Percentiles rank a stretch among this genome's conserved stretches.
Conservation (phyloP, 2,797 vertebrate species). For the Eleutherodactylus coqui region DNA sequence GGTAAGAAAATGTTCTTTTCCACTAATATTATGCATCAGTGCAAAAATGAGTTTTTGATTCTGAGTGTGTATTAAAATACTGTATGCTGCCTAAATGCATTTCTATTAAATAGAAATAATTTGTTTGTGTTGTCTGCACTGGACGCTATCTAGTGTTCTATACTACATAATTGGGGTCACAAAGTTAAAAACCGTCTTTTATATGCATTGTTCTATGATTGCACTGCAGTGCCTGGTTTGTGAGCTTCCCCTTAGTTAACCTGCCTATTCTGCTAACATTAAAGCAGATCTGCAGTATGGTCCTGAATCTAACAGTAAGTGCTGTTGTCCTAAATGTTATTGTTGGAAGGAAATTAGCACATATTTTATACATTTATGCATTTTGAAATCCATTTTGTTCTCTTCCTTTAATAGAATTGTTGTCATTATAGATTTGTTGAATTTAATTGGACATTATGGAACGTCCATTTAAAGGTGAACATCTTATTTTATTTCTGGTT, state of each 20-base stretch:
- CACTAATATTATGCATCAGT: conserved; percentile 20
- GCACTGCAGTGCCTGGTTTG: not conserved
- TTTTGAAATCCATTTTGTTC: not conserved
- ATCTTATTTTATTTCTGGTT: not conserved
- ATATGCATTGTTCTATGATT: conserved; percentile 7
- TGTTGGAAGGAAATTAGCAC: not conserved
- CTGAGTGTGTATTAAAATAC: conserved; percentile 9
- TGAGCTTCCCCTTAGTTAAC: conserved; percentile 7
- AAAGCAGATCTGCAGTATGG: conserved; percentile 25
- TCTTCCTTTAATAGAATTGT: not conserved
- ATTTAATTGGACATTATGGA: not conserved
- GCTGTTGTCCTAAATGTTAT: conserved; percentile 2
- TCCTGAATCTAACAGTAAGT: not conserved
- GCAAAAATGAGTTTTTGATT: not conserved
- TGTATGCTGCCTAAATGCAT: not conserved
- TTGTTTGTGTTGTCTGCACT: conserved; percentile 23
- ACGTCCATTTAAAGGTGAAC: not conserved
- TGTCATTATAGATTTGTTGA: not conserved
- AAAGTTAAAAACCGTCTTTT: conserved; percentile 25
- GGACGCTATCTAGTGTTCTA: not conserved
- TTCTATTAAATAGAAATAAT: conserved; percentile 1
- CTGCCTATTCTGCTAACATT: conserved; percentile 30
- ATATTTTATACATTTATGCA: not conserved
- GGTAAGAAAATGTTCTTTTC: conserved; percentile 74
- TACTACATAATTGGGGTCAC: conserved; percentile 37